These are phyloP conservation scores for Clunio marinus DNA, from an alignment of 2,888 invertebrate species.

Conservation along the genomic window DNA sequence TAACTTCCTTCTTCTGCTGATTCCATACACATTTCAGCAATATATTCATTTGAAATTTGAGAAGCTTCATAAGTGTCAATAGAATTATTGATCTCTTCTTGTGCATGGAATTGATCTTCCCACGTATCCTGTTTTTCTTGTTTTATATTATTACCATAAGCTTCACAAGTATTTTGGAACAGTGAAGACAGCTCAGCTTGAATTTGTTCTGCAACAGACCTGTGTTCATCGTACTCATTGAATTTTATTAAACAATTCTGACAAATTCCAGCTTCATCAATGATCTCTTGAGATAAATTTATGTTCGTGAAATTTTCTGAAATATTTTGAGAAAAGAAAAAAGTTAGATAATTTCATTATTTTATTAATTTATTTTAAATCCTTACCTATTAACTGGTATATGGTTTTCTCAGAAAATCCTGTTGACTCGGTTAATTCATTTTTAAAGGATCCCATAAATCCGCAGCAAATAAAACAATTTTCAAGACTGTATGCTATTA, in stretches of 20 bases:
- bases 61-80: too few species aligned
- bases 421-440: background rate
- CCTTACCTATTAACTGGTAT: conserved; percentile 11
- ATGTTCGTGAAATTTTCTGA: conserved; percentile 17
- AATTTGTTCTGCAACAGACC: background rate
- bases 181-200: background rate
- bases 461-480: conserved; percentile 12
- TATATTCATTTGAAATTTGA: too few species aligned
- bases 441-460: background rate
- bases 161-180: background rate
- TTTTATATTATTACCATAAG: background rate
- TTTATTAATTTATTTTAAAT: too few species aligned
- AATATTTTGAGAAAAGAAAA: too few species aligned
- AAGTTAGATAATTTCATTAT: too few species aligned
- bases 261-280: conserved; percentile 15
- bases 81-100: too few species aligned
- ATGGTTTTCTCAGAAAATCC: conserved; percentile 1
- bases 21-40: too few species aligned
- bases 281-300: background rate
- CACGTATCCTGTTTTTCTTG: too few species aligned
- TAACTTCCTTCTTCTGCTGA: too few species aligned
- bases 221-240: conserved; percentile 15
- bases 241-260: conserved; percentile 19
- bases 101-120: too few species aligned
- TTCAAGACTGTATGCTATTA: background rate